Conservation (phyloP, 2,797 vertebrate genomes). For the Centroberyx gerrardi region DNA sequence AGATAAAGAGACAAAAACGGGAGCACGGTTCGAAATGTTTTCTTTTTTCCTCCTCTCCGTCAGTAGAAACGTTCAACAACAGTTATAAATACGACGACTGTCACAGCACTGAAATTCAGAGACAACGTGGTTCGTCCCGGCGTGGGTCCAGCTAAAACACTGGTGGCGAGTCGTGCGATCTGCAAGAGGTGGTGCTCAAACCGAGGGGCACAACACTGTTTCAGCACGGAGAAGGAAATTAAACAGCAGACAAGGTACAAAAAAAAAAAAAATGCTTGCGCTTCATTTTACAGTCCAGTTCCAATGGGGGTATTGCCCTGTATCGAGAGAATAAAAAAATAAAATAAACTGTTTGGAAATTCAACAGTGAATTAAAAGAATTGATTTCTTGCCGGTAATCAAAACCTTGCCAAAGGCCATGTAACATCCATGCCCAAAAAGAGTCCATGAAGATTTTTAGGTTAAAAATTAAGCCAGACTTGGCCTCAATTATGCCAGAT, state of each 20-base stretch:
- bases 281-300: conserved; percentile 43
- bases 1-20: conserved; percentile 71
- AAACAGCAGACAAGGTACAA: conserved; percentile 22
- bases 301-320: neutral
- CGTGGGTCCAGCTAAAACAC: conserved; percentile 52
- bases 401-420: neutral
- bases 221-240: conserved; percentile 30
- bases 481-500: neutral
- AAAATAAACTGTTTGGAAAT: neutral
- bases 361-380: neutral
- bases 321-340: neutral
- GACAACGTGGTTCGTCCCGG: conserved; percentile 13
- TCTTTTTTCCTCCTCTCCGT: conserved; percentile 37
- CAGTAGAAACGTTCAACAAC: conserved; percentile 65
- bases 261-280: conserved; percentile 4
- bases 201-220: conserved; percentile 27
- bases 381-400: neutral
- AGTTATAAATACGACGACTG: conserved; percentile 68
- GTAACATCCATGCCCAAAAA: neutral
- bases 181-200: conserved; percentile 26
- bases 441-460: neutral
- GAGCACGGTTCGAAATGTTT: conserved; percentile 64
- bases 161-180: conserved; percentile 38
- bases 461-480: neutral
- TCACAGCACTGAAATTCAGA: conserved; percentile 71